Evolutionary conservation across 2,888 invertebrate genomes (phyloP), one percentile per base, ranked within the genome.

Genomic region (Drosophila incognita): DNA sequence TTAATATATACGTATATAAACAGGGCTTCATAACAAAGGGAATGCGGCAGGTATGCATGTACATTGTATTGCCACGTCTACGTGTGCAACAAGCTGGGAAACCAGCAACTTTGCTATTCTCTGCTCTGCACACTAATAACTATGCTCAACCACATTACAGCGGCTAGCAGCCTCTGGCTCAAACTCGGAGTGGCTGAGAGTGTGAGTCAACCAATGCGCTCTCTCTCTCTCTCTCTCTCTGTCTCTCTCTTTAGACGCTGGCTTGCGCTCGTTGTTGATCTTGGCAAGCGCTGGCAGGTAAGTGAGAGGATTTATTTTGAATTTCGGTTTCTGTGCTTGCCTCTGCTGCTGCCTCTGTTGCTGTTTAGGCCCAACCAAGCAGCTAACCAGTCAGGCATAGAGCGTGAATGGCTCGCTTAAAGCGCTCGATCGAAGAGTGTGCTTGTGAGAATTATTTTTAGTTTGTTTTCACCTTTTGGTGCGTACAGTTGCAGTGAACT

Each of bases 391-490:
- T 27, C 27, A 62, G 67, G 54, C 36, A 21, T 33, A 40, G 57
- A 54, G 63, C 58, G 65, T 35, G 62, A 74, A 62, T 70, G 73
- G 61, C 62, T 80, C 56, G 76, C 54, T 70, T 77, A 58, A 77
- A 78, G 69, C 81, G 78, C 73, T 72, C 82, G 85, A 84, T 83
- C 79, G 67, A 27, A 51, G 59, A 56, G 70, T 56, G 54, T 54
- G 54, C 40, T 64, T 69, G 80, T 78, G 83, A 81, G 89, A 87
- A 84, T 81, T 84, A 83, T 88, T 83, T 84, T 89, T 89, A 87
- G 84, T 84, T 84, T 84, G 79, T 87, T 81, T 89, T 87, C 84
- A 79, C 76, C 87, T 87, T 76, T 86, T 73, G 89, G 79, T 87
- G 84, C 74, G 87, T 81, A 75, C 89, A 75, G 89, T 84, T 79